Percentiles rank a stretch among this genome's conserved stretches.
phyloP scores from a whole-genome alignment of 37 sponge, comb jelly and placozoan species.

The Hexactinellida sp. region DNA sequence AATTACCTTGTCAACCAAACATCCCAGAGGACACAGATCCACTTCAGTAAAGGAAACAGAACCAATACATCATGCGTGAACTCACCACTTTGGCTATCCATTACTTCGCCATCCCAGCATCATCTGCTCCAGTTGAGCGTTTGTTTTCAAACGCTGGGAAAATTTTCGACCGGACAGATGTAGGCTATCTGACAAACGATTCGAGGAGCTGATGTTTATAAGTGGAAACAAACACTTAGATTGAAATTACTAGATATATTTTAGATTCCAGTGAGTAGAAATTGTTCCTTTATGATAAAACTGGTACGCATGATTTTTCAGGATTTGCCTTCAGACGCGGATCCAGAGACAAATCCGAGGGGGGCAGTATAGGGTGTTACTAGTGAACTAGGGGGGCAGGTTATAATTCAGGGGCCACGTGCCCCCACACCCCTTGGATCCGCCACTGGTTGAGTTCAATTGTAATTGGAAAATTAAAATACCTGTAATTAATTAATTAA shows the following conservation, averaged over 20 bases:
- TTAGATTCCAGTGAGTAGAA: background rate
- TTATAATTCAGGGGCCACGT: too few relatives aligned
- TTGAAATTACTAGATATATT: background rate
- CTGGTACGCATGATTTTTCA: too few relatives aligned
- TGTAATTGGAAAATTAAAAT: too few relatives aligned
- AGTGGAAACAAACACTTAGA: too few relatives aligned
- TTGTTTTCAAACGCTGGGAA: background rate
- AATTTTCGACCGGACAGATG: background rate
- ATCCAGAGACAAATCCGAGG: too few relatives aligned
- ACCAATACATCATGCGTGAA: background rate
- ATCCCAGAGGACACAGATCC: background rate
- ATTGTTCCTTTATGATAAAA: too few relatives aligned
- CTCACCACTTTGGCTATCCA: background rate
- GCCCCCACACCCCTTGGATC: too few relatives aligned
- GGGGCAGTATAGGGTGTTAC: too few relatives aligned
- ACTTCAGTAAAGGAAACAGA: background rate
- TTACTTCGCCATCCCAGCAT: background rate
- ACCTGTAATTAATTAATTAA: background rate
- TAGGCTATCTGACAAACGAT: background rate
- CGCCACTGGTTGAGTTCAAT: too few relatives aligned
- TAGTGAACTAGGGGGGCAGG: too few relatives aligned
- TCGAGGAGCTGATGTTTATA: too few relatives aligned
- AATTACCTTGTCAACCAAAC: background rate
- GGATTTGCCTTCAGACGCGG: too few relatives aligned
- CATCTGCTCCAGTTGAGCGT: background rate